Conservation (phyloP, 2,797 vertebrate genomes). For the Onychomys arenicola region DNA sequence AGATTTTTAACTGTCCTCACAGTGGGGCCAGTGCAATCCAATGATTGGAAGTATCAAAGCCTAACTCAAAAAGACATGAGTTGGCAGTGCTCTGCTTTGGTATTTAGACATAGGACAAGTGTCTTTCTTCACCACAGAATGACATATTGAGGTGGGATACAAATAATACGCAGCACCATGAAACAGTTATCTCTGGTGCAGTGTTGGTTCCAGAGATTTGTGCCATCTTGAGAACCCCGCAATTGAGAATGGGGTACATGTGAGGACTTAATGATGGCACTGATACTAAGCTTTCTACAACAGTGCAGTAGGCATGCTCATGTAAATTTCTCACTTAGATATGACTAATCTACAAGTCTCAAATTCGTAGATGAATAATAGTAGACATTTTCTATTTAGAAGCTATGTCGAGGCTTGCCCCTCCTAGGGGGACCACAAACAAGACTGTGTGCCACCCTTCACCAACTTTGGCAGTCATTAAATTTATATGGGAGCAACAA, state of each 20-base stretch:
- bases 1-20: background rate
- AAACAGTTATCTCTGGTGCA: background rate
- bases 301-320: background rate
- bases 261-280: background rate
- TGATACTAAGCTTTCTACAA: background rate
- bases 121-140: background rate
- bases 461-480: background rate
- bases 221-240: background rate
- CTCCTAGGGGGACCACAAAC: background rate
- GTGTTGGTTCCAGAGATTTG: background rate
- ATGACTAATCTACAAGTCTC: background rate
- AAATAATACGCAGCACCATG: background rate
- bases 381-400: background rate
- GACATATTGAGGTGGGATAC: rapidly evolving
- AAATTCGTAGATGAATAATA: background rate
- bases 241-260: background rate
- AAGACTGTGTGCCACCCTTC: background rate
- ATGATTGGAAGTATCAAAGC: background rate
- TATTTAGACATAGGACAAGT: background rate
- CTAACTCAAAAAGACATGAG: background rate
- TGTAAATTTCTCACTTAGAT: background rate
- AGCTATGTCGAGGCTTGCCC: background rate
- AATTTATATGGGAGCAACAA: conserved; percentile 22
- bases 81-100: background rate
- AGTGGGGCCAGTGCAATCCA: background rate